Conservation (phyloP, 1,140 invertebrate species). For the Zaprionus ornatus region DNA sequence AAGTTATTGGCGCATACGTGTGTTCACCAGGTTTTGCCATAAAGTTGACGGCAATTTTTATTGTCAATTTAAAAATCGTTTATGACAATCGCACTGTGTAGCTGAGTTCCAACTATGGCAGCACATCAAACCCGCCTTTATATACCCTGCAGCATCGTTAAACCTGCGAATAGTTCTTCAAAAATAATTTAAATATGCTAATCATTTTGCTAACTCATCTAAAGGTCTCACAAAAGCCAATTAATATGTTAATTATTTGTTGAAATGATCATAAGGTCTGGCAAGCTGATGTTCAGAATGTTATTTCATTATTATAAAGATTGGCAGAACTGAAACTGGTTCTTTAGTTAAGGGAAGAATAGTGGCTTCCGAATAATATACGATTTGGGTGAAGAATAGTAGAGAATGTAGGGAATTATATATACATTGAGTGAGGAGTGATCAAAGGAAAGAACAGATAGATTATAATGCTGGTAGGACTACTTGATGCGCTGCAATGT, state of each 20-base stretch:
- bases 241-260: not conserved
- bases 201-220: not conserved
- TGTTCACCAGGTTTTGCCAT: constrained; percentile 45
- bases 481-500: no score
- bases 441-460: no score
- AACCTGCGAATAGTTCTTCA: not conserved
- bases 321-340: not conserved
- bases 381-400: not conserved
- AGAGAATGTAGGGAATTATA: not conserved
- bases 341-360: not conserved
- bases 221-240: not conserved
- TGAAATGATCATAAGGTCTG: not conserved
- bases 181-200: not conserved
- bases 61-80: constrained; percentile 83
- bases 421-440: not conserved
- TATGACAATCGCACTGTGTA: constrained; percentile 71
- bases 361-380: not conserved
- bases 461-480: no score
- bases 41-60: constrained; percentile 74
- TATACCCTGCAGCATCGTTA: constrained; percentile 1
- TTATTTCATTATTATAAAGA: not conserved
- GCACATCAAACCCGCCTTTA: not conserved
- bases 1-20: constrained; percentile 18
- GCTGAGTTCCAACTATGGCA: constrained; percentile 20
- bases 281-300: not conserved